These are phyloP conservation scores for Oncorhynchus kisutch DNA, from an alignment of 2,113 vertebrate species.

Conservation along the genomic window DNA sequence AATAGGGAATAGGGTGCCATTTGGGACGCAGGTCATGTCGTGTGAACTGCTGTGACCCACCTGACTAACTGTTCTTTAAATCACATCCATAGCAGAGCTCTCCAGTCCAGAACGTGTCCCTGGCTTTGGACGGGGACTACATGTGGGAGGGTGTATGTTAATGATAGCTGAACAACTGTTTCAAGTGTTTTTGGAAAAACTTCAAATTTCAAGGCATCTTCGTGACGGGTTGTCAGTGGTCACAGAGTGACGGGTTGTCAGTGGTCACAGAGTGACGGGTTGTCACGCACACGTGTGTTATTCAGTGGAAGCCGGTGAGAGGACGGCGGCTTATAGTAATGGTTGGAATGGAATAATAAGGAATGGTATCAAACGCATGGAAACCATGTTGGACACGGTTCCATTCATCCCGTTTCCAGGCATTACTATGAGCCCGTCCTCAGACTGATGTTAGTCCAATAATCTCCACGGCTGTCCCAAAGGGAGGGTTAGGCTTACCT, in stretches of 20 bases:
- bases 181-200: neutral
- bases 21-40: neutral
- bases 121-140: too few relatives aligned
- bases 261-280: too few relatives aligned
- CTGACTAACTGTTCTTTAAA: neutral
- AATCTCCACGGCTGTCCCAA: neutral
- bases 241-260: too few relatives aligned
- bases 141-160: too few relatives aligned
- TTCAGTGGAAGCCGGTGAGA: neutral
- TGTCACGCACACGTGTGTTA: neutral
- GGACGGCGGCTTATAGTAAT: neutral
- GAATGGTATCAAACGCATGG: too few relatives aligned
- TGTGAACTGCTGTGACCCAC: neutral
- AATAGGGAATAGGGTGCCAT: neutral
- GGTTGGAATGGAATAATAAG: neutral
- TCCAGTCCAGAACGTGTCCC: too few relatives aligned
- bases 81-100: neutral
- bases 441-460: neutral
- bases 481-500: constrained; percentile 73
- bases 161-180: neutral
- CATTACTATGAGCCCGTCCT: too few relatives aligned
- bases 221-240: too few relatives aligned
- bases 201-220: neutral
- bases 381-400: too few relatives aligned
- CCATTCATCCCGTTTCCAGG: too few relatives aligned